Evolutionary conservation across 92 coral and sea anemone genomes (phyloP), one percentile per base, ranked within the genome.

Genomic region (Palythoa caribaeorum): DNA sequence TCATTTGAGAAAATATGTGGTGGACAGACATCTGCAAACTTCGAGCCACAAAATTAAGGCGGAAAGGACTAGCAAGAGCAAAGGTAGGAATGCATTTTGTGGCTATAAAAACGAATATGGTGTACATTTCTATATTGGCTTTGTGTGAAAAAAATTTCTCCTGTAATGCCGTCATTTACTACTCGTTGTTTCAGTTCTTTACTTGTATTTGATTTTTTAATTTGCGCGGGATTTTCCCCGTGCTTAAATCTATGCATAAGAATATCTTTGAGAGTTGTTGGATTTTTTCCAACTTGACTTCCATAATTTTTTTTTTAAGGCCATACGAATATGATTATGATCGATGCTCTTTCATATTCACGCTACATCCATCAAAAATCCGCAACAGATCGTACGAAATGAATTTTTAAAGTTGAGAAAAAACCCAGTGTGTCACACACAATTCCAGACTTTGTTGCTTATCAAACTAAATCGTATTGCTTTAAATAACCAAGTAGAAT

Each of bases 401-500:
- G 70, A 62, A 62, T 62, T 62, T 62, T 62, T 62, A 62, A 62
- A 62, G 70, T 62, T 62, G 70, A 62, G 70, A 62, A 62, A 62
- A 62, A 62, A 62, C 70, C 70, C 70, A 62, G 70, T 62, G 2
- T 62, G 70, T 62, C 70, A 62, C 70, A 62, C 70, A 62, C 70
- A 62, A 62, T 62, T 62, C 70, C 70, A 62, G 70, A 62, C 2
- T 62, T 62, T 62, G 21, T 62, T 0, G 55, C 55, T 51, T 51
- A 51, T 51, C 55, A 51, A 51, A 51, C 55, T 51, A 51, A 51
- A 51, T 51, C 1, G 6, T 62, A 62, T 62, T 62, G 21, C 70
- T 62, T 13, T n/a, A 62, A 62, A 62, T 16, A 62, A 1, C 70
- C 70, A 62, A 62, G 70, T 2, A 62, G 70, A 62, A 62, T 62